Evolutionary conservation across 2,113 vertebrate genomes (phyloP), one percentile per base, ranked within the genome.

Genomic region (Tenrec ecaudatus): DNA sequence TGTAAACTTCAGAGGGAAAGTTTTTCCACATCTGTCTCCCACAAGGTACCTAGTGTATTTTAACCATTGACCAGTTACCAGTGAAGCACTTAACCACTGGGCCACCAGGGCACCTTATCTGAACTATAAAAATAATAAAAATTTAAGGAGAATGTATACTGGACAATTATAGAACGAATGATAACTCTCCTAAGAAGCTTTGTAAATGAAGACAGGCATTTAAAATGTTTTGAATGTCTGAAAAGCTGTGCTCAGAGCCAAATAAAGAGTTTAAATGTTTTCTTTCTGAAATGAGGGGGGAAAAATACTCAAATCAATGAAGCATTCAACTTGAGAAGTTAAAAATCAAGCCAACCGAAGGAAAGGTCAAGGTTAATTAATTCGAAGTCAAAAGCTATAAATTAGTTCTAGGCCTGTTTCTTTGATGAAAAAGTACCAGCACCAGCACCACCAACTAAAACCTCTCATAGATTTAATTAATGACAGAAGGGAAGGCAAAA

Each of bases 271-370:
- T 81, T 86, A 86, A 78, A 78, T 31, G 1, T 29, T 86, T 83
- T 89, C 2, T 33, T 77, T 92, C 81, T 89, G 57, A 86, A 86
- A 38, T 6, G 81, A 82, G 47, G 12, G 47, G 10, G 47, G 11
- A 78, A 95, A 85, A 38, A 66, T 29, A 64, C 29, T 47, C 53
- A 71, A 95, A 88, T 83, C 69, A 85, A 20, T 62, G 38, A 85
- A 76, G 27, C 53, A 60, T 62, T 88, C 58, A 91, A 57, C 7
- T n/a, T 69, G 79, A 88, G 36, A 84, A 77, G 62, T 62, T n/a
- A 86, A 89, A 53, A 78, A 77, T 64, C 22, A 71, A 78, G 38
- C 29, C 43, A 62, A 53, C 36, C 33, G 17, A 86, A 78, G 19
- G 40, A 58, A 92, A 91, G 47, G n/a, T 29, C 8, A 64, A 95